These are phyloP conservation scores for Furcifer pardalis DNA, from an alignment of 2,797 vertebrate genomes.

Conservation along the genomic window DNA sequence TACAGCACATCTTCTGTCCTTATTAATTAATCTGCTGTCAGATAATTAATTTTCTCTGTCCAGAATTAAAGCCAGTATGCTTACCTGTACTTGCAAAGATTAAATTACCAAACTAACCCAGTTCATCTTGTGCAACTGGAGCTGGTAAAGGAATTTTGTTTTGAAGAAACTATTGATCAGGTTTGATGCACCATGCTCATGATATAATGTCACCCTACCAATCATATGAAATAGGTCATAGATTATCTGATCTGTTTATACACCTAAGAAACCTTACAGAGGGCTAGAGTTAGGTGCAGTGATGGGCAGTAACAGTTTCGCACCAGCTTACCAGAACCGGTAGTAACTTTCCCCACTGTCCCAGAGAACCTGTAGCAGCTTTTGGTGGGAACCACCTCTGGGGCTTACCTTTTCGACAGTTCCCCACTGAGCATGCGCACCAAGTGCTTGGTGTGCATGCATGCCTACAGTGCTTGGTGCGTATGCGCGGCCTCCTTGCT, in stretches of 20 bases:
- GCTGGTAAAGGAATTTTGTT: background rate
- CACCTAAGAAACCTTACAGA: background rate
- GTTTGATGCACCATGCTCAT: background rate
- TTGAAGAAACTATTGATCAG: background rate
- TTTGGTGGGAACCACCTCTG: no score
- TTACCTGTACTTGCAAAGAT: conserved; percentile 36
- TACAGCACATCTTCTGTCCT: conserved; percentile 29
- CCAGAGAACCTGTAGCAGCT: no score
- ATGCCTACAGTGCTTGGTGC: no score
- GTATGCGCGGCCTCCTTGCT: no score
- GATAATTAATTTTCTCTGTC: conserved; percentile 34
- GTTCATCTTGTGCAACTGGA: background rate
- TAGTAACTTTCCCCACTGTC: no score
- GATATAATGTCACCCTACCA: background rate
- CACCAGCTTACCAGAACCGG: no score
- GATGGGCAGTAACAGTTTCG: no score
- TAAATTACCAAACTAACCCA: conserved; percentile 30
- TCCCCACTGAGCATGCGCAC: no score
- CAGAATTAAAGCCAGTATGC: conserved; percentile 21
- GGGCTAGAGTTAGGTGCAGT: no score
- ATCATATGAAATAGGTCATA: background rate
- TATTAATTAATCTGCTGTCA: conserved; percentile 36
- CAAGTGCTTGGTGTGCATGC: no score
- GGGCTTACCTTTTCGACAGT: no score
- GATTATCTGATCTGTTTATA: background rate